A percentile compares a stretch with the other conserved stretches of the same genome.
phyloP scores from a whole-genome alignment of 2,797 vertebrate species.

The Natrix natrix region DNA sequence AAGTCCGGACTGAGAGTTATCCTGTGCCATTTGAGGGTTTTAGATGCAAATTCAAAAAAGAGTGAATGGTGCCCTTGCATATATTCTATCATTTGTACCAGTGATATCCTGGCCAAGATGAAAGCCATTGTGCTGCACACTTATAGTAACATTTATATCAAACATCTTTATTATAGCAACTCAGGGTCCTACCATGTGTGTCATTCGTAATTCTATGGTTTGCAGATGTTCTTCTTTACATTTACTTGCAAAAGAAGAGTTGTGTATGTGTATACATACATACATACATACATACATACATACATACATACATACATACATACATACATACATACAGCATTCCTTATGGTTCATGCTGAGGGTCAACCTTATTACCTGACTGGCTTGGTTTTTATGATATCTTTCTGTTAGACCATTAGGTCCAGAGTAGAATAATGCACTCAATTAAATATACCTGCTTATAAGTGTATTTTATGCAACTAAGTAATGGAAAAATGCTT shows the following conservation, averaged over 20 bases:
- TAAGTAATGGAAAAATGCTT: constrained; percentile 67
- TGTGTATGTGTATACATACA: constrained; percentile 7
- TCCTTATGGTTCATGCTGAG: constrained; percentile 63
- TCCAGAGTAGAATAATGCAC: constrained; percentile 69
- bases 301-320: no score
- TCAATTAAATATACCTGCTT: constrained; percentile 62
- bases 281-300: no score
- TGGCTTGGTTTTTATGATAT: constrained; percentile 67
- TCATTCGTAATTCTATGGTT: neutral
- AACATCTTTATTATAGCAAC: neutral
- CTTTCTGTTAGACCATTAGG: constrained; percentile 69
- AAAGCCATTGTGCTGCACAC: neutral
- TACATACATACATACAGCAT: neutral
- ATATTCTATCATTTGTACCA: neutral
- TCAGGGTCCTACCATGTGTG: neutral
- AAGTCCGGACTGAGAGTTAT: neutral
- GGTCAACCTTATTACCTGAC: constrained; percentile 65
- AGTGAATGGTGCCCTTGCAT: neutral
- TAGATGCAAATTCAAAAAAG: neutral
- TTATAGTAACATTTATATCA: neutral
- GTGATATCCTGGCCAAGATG: neutral
- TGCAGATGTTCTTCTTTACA: constrained; percentile 15
- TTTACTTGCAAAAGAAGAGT: constrained; percentile 25
- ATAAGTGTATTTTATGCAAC: constrained; percentile 54
- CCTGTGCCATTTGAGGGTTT: neutral